These are phyloP conservation scores for Cochlearius cochlearius DNA, from an alignment of 2,113 vertebrate genomes.

Conservation along the genomic window DNA sequence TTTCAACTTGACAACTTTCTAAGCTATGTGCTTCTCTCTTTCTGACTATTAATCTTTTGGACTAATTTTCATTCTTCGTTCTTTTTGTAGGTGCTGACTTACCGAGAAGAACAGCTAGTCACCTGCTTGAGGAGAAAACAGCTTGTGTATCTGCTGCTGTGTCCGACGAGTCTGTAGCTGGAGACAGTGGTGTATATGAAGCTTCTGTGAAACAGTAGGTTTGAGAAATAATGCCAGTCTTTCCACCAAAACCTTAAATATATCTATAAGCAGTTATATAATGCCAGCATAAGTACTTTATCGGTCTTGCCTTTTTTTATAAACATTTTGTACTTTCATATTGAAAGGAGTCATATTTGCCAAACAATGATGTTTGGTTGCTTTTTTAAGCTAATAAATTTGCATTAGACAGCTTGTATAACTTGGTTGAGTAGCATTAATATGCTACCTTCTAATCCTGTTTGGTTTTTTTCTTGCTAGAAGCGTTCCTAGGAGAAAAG, in stretches of 20 bases:
- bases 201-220: conserved; percentile 81
- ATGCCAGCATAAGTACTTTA: neutral
- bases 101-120: conserved; percentile 47
- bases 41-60: neutral
- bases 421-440: neutral
- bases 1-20: neutral
- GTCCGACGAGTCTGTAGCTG: conserved; percentile 85
- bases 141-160: conserved; percentile 82
- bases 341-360: neutral
- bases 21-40: neutral
- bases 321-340: neutral
- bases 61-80: neutral
- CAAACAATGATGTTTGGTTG: neutral
- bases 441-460: neutral
- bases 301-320: neutral
- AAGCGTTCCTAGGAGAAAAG: neutral
- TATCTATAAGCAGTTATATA: neutral
- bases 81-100: conserved; percentile 67
- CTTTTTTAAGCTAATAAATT: neutral
- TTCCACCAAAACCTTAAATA: neutral
- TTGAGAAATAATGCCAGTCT: neutral
- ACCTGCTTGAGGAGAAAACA: conserved; percentile 72
- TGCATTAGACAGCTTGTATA: neutral
- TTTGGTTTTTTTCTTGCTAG: neutral
- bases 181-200: conserved; percentile 86